A percentile compares a stretch with the other conserved stretches of the same genome.
Conservation (phyloP, 2,113 vertebrate genomes). For the human region DNA sequence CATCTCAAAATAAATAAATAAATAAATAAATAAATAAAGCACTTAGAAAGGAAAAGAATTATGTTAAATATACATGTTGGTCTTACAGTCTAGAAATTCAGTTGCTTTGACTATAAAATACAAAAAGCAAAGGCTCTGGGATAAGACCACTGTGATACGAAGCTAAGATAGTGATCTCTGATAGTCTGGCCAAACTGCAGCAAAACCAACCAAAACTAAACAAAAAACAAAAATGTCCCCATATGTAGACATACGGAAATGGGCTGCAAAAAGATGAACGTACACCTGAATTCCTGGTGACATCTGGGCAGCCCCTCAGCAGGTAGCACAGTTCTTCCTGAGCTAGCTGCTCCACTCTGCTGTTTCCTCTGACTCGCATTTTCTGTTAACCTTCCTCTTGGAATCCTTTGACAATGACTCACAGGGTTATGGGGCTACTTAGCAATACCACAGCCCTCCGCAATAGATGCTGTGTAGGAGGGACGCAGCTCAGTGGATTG, state of each 20-base stretch:
- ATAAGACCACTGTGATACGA: background rate
- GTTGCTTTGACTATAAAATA: background rate
- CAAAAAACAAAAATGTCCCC: background rate
- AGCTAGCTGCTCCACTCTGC: slow-evolving; percentile 47
- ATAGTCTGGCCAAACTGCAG: slow-evolving; percentile 17
- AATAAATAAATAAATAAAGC: background rate
- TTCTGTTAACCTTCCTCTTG: slow-evolving; percentile 68
- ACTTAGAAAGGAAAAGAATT: background rate
- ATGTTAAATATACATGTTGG: background rate
- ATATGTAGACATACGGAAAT: background rate
- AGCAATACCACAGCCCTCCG: slow-evolving; percentile 46
- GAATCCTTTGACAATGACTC: slow-evolving; percentile 65
- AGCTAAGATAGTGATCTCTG: background rate
- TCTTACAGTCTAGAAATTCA: background rate
- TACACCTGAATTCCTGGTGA: background rate
- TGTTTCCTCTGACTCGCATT: slow-evolving; percentile 65
- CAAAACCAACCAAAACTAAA: background rate
- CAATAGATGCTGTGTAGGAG: slow-evolving; percentile 56
- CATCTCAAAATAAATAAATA: background rate
- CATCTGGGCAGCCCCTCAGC: slow-evolving; percentile 49
- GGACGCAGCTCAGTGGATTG: background rate
- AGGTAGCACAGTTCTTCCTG: background rate
- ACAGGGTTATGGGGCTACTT: slow-evolving; percentile 56
- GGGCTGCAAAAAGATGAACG: background rate
- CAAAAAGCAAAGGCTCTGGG: background rate